Conservation (phyloP, 1,140 invertebrate genomes). For the Papilio polyxenes region DNA sequence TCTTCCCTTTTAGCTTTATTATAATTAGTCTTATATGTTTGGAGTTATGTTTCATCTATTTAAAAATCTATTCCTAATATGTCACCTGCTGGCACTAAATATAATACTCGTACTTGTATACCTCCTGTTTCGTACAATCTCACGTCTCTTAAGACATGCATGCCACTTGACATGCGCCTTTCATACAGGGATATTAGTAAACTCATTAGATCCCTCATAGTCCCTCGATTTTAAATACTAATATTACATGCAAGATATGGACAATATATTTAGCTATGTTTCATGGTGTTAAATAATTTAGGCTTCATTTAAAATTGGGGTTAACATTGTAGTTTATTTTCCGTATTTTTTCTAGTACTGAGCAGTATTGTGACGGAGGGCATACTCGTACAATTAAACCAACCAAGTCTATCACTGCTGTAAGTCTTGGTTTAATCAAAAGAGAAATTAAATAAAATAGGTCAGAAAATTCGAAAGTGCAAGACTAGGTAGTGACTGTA, state of each 20-base stretch:
- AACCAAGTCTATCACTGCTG: too few relatives aligned
- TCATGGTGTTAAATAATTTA: too few relatives aligned
- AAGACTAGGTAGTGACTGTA: too few relatives aligned
- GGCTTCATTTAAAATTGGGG: too few relatives aligned
- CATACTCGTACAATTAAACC: too few relatives aligned
- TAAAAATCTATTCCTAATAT: conserved; percentile 13
- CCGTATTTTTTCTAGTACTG: too few relatives aligned
- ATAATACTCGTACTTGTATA: not conserved
- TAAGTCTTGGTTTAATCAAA: too few relatives aligned
- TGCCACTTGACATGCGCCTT: not conserved
- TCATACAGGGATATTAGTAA: not conserved
- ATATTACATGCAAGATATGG: too few relatives aligned
- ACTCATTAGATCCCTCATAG: not conserved
- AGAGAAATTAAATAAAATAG: too few relatives aligned
- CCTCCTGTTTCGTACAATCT: not conserved
- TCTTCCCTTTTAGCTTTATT: not conserved
- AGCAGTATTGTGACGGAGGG: too few relatives aligned
- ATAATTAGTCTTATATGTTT: conserved; percentile 3
- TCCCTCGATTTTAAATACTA: not conserved
- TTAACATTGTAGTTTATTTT: too few relatives aligned
- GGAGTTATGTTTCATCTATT: not conserved
- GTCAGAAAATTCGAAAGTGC: not conserved
- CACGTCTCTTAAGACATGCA: not conserved
- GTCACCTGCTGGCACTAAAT: not conserved
- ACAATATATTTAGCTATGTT: too few relatives aligned